phyloP scores from a whole-genome alignment of 1,140 invertebrate species.

The Whitmania pigra region DNA sequence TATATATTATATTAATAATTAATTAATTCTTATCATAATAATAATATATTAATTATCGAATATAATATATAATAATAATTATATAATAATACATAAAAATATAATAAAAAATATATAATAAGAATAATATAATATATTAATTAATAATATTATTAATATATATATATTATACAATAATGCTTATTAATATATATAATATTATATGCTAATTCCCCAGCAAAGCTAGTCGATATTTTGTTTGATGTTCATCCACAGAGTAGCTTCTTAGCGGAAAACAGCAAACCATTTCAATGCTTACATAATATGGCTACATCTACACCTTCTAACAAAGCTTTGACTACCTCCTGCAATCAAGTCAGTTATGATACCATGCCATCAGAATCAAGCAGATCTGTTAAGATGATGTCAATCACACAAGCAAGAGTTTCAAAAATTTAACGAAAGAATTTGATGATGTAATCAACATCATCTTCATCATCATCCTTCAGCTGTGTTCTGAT shows the following conservation, averaged over 20 bases:
- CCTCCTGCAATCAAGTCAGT: not conserved
- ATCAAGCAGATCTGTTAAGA: conserved; percentile 12
- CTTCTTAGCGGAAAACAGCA: not conserved
- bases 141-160: too few relatives aligned
- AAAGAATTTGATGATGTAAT: not conserved
- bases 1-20: too few relatives aligned
- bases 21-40: too few relatives aligned
- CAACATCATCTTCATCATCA: not conserved
- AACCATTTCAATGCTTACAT: not conserved
- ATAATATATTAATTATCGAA: too few relatives aligned
- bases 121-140: too few relatives aligned
- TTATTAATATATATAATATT: too few relatives aligned
- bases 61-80: too few relatives aligned
- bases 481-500: not conserved
- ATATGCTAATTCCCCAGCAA: conserved; percentile 21
- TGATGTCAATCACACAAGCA: not conserved
- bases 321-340: not conserved
- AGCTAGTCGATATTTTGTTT: not conserved
- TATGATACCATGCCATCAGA: not conserved
- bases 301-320: not conserved
- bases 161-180: too few relatives aligned
- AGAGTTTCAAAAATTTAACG: not conserved
- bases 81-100: too few relatives aligned
- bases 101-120: too few relatives aligned
- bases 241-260: conserved; percentile 7